Conservation (phyloP, 2,888 invertebrate genomes). For the Odiellus spinosus region DNA sequence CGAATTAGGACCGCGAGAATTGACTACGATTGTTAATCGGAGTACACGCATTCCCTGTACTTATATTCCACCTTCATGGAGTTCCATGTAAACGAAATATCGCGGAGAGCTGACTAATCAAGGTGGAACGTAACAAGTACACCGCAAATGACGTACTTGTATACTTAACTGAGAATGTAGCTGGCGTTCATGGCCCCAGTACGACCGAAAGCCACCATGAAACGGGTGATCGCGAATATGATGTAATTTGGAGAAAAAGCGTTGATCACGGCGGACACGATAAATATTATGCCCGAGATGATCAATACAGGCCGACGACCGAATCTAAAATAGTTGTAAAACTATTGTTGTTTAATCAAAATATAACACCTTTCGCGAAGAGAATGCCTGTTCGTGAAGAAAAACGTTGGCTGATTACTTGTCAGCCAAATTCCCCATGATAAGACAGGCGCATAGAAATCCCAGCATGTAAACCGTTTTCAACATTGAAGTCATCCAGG, state of each 20-base stretch:
- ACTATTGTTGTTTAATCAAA: too few species aligned
- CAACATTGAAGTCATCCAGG: slow-evolving; percentile 14
- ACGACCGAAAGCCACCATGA: slow-evolving; percentile 7
- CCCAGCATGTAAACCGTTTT: slow-evolving; percentile 18
- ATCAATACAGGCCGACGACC: background rate
- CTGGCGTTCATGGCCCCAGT: slow-evolving; percentile 5
- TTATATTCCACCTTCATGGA: too few species aligned
- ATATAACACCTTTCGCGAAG: too few species aligned
- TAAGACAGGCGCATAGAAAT: slow-evolving; percentile 7
- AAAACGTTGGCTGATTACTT: slow-evolving; percentile 4
- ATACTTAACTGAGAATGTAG: slow-evolving; percentile 6
- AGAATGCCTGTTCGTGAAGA: too few species aligned
- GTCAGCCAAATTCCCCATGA: slow-evolving; percentile 18
- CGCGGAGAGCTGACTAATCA: background rate
- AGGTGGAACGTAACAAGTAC: background rate
- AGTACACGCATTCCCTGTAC: too few species aligned
- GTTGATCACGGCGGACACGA: background rate
- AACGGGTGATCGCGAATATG: background rate
- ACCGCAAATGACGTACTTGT: background rate
- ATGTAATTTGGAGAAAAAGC: background rate
- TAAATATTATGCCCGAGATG: background rate
- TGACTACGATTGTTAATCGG: too few species aligned
- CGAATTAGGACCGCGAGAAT: too few species aligned
- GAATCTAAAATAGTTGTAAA: background rate
- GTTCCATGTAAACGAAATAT: background rate